Conservation (phyloP, 2,888 invertebrate genomes). For the Aleiodes leptofemur region DNA sequence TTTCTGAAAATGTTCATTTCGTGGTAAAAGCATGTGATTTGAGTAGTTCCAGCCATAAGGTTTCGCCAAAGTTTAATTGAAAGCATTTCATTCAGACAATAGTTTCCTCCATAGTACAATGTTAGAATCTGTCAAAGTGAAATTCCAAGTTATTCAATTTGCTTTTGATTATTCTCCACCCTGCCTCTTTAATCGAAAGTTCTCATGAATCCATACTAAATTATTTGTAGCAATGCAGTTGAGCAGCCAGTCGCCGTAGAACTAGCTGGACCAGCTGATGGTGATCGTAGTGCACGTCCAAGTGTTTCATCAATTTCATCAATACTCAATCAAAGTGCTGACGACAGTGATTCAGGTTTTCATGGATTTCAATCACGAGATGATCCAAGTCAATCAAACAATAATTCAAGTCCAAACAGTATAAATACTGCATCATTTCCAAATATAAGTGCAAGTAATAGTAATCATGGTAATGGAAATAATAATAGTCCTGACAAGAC, state of each 20-base stretch:
- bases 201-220: not conserved
- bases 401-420: conserved; percentile 71
- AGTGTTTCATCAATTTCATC: conserved; percentile 73
- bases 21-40: conserved; percentile 9
- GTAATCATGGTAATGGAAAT: conserved; percentile 50
- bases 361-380: conserved; percentile 72
- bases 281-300: conserved; percentile 70
- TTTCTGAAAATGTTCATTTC: conserved; percentile 1
- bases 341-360: conserved; percentile 75
- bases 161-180: conserved; percentile 9
- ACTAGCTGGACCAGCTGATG: conserved; percentile 61
- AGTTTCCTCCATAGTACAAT: not conserved
- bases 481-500: conserved; percentile 49
- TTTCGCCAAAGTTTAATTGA: conserved; percentile 5
- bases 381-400: conserved; percentile 71
- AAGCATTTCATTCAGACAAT: not conserved
- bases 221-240: conserved; percentile 48
- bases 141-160: not conserved
- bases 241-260: conserved; percentile 60
- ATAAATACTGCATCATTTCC: conserved; percentile 70
- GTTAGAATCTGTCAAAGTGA: conserved; percentile 6
- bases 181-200: not conserved
- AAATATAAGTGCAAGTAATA: conserved; percentile 63
- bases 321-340: conserved; percentile 71
- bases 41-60: not conserved